Percentiles rank a stretch among this genome's conserved stretches.
phyloP scores from a whole-genome alignment of 2,113 vertebrate genomes.

The Hystrix cristata region DNA sequence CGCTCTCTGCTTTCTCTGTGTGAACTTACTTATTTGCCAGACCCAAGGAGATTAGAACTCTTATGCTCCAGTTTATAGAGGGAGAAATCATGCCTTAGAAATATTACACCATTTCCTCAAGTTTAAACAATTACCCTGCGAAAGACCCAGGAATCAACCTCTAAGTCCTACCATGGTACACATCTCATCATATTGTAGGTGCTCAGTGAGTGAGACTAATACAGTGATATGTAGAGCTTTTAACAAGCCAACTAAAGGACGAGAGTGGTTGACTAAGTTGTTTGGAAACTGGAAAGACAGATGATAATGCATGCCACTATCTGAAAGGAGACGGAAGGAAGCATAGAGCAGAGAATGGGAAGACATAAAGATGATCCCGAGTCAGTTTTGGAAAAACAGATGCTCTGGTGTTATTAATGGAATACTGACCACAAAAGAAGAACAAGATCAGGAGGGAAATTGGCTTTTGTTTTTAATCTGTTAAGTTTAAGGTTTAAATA shows the following conservation, averaged over 20 bases:
- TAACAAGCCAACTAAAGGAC: neutral
- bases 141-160: neutral
- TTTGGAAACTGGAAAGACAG: neutral
- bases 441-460: neutral
- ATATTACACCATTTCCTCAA: neutral
- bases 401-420: neutral
- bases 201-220: neutral
- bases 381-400: neutral
- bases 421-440: neutral
- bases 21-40: neutral
- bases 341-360: neutral
- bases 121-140: neutral
- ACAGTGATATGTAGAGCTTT: neutral
- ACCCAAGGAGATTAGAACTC: neutral
- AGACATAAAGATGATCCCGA: neutral
- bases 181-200: neutral
- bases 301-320: neutral
- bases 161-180: neutral
- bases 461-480: slow-evolving; percentile 7
- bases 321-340: neutral
- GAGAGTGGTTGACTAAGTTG: neutral
- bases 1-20: neutral
- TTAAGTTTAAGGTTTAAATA: neutral
- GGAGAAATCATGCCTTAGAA: neutral
- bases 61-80: neutral